Evolutionary conservation across 2,113 vertebrate genomes (phyloP), one percentile per base, ranked within the genome.

Genomic region (Oncorhynchus kisutch): DNA sequence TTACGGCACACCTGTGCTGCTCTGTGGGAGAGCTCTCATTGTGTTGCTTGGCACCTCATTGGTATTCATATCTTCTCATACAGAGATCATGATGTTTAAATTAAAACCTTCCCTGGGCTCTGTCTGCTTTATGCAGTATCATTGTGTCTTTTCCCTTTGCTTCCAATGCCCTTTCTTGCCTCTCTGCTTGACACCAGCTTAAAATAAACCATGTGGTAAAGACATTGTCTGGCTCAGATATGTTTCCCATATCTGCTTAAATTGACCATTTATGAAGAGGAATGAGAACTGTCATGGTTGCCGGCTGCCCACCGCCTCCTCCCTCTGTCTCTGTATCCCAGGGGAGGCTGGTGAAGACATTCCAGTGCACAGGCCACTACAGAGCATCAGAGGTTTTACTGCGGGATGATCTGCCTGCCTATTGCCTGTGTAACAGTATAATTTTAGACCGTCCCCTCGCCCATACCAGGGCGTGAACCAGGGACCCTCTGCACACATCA

Each of bases 261-360:
- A 88, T 85, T 87, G 86, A 48, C 65, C 71, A 78, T 88, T 89
- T 88, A 85, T 91, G 79, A 90, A 88, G 84, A 89, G 86, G 80
- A 90, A 88, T 91, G 85, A 86, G 81, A 91, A 89, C 89, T 90
- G 85, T 91, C 85, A 88, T 82, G 72, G 82, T 83, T 68, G 34
- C 75, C 83, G 77, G 77, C 74, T 76, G 74, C 57, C 76, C 13
- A 77, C 81, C 57, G 18, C 71, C 67, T 74, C 70, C 73, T 18
- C 79, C 85, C 78, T 82, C 84, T 79, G 77, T 80, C 75, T 85
- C 84, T 85, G 82, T 72, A 80, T 81, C 91, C 89, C 75, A 73
- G 85, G 82, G 86, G 87, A 89, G 75, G 68, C 81, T 74, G 82
- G 82, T 81, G 80, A 86, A 89, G 83, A 86, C 88, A 88, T 92